phyloP scores from a whole-genome alignment of 2,797 vertebrate genomes.

The Cyprinella venusta region DNA sequence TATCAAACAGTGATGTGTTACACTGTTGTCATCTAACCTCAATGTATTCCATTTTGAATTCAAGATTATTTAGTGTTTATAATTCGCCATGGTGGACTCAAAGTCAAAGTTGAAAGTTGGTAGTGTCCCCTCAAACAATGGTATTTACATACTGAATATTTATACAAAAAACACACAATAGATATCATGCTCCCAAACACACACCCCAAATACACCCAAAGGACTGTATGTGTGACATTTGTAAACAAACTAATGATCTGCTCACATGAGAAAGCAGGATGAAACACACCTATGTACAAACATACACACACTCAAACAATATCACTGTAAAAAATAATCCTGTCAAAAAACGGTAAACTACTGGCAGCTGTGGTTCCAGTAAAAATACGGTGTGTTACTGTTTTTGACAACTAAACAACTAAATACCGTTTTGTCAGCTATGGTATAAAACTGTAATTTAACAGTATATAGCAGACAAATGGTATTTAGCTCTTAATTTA shows the following conservation, averaged over 20 bases:
- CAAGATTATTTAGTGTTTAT: not conserved
- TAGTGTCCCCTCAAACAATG: not conserved
- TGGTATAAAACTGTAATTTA: no score
- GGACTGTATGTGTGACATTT: slow-evolving; percentile 26
- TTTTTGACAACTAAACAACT: no score
- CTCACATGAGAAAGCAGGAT: slow-evolving; percentile 13
- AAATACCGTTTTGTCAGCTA: no score
- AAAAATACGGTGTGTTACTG: no score
- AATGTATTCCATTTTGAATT: not conserved
- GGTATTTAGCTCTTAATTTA: no score
- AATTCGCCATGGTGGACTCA: not conserved
- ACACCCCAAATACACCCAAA: not conserved
- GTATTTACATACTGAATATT: slow-evolving; percentile 26
- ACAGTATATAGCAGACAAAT: no score
- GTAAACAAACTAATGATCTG: slow-evolving; percentile 31
- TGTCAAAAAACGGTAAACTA: no score
- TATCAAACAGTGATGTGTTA: not conserved
- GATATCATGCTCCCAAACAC: not conserved
- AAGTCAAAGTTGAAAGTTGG: not conserved
- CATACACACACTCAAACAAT: slow-evolving; percentile 2
- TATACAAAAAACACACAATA: slow-evolving; percentile 42
- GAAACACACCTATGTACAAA: slow-evolving; percentile 2
- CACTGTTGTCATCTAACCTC: not conserved
- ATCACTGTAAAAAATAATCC: no score
- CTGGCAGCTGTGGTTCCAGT: no score